These are phyloP conservation scores for Cenopis cana DNA, from an alignment of 2,888 invertebrate genomes.

Conservation along the genomic window DNA sequence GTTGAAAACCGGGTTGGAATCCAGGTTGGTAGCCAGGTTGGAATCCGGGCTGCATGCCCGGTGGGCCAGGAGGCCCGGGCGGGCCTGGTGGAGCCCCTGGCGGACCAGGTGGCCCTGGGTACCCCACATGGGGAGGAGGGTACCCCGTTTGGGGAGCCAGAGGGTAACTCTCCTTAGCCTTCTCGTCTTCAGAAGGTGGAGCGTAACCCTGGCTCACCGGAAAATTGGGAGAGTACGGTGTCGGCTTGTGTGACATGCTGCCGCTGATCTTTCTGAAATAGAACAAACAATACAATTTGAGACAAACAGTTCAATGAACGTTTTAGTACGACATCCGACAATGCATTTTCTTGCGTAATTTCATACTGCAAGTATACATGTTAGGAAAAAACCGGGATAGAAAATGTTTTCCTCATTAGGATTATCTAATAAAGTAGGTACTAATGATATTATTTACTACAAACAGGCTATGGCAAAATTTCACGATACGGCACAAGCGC, in stretches of 20 bases:
- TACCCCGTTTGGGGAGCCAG: constrained; percentile 58
- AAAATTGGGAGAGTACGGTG: constrained; percentile 78
- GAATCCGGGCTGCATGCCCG: constrained; percentile 71
- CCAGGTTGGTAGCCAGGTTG: constrained; percentile 73
- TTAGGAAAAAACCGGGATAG: no score
- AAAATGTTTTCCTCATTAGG: no score
- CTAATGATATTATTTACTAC: no score
- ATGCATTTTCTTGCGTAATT: background rate
- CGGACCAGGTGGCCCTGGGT: constrained; percentile 53
- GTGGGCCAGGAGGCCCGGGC: constrained; percentile 61
- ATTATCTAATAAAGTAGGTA: no score
- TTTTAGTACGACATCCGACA: background rate
- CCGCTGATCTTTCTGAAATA: constrained; percentile 30
- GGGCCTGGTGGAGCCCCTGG: constrained; percentile 44
- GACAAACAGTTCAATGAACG: background rate
- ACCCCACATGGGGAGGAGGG: constrained; percentile 53
- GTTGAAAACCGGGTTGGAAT: constrained; percentile 65
- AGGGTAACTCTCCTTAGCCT: constrained; percentile 64
- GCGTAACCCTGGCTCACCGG: constrained; percentile 75
- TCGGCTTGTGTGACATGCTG: constrained; percentile 77
- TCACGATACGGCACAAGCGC: no score
- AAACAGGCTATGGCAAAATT: no score
- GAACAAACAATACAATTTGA: constrained; percentile 19
- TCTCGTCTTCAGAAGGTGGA: constrained; percentile 66
- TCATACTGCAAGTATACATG: no score